Evolutionary conservation across 2,797 vertebrate genomes (phyloP), one percentile per base, ranked within the genome.

Genomic region (Phalloptychus januarius): DNA sequence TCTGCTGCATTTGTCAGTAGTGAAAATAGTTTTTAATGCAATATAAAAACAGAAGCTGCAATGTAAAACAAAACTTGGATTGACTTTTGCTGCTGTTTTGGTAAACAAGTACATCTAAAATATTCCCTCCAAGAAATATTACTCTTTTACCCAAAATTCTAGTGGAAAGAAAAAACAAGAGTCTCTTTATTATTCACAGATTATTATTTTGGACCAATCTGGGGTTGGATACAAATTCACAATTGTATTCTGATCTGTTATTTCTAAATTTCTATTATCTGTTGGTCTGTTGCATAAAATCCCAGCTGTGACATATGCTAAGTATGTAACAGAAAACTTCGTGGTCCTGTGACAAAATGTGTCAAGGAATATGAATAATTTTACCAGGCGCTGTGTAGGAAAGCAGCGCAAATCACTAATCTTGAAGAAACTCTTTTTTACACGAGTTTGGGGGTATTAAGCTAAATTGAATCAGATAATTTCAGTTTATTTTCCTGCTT

Each of bases 21-120:
- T 23, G 61, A 11, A 61, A 76, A 74, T 4, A 5, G 5, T 63
- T 58, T 5, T 52, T 31, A 4, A 11, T 61, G 38, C 40, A 75
- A 77, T 52, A 36, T 15, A 74, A 79, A 79, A 23, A 1, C 4
- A 20, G 12, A 44, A 2, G 61, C 7, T 71, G 75, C 80, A 38
- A 28, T 45, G 12, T n/a, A 52, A 7, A n/a, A 56, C 48, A 54
- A 0, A 70, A 40, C 58, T 50, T 23, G 1, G 10, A n/a, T 4
- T 45, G 8, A 33, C 20, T 76, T 5, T 40, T 46, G 52, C 11
- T 36, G 31, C 31, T 52, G 31, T 20, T 33, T 33, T 23, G 48
- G 45, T 71, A 31, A 52, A 52, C 7, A 69, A 4, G 20, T 56
- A 56, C n/a, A 15, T 15, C n/a, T 7, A 52, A n/a, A n/a, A n/a